Conservation (phyloP, 1,140 invertebrate genomes). For the Neodiprion lecontei region DNA sequence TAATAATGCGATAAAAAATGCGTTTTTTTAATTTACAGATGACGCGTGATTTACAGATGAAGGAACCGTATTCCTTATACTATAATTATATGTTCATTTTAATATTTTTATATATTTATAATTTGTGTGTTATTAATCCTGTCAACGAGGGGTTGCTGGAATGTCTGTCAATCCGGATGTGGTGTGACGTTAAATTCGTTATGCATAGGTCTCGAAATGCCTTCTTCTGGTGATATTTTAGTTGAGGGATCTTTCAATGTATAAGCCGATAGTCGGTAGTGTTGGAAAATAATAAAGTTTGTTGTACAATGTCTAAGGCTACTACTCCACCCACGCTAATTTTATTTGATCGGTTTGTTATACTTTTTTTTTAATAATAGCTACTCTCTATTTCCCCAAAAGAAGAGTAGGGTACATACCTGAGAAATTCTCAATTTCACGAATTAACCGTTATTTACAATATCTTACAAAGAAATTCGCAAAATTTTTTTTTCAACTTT, state of each 20-base stretch:
- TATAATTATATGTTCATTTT: neutral
- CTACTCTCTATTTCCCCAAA: neutral
- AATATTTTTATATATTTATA: conserved; percentile 2
- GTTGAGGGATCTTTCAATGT: neutral
- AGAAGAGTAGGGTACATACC: conserved; percentile 42
- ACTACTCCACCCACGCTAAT: neutral
- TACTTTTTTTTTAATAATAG: neutral
- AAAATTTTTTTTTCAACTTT: conserved; percentile 46
- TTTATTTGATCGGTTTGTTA: neutral
- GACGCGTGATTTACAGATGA: conserved; percentile 7
- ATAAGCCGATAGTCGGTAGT: neutral
- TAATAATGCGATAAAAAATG: conserved; percentile 8
- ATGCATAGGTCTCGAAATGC: neutral
- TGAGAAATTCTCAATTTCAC: conserved; percentile 59
- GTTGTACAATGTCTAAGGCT: neutral
- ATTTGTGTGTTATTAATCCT: conserved; percentile 30
- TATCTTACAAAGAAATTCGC: conserved; percentile 61
- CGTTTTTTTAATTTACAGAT: conserved; percentile 6
- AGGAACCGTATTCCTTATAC: conserved; percentile 7
- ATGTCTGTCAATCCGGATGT: conserved; percentile 52
- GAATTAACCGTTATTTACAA: conserved; percentile 63
- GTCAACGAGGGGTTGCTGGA: conserved; percentile 49
- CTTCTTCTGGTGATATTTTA: neutral
- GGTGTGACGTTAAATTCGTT: conserved; percentile 16
- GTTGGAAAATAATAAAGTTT: neutral